phyloP scores from a whole-genome alignment of 2,113 vertebrate genomes.

The Tetraodon nigroviridis region DNA sequence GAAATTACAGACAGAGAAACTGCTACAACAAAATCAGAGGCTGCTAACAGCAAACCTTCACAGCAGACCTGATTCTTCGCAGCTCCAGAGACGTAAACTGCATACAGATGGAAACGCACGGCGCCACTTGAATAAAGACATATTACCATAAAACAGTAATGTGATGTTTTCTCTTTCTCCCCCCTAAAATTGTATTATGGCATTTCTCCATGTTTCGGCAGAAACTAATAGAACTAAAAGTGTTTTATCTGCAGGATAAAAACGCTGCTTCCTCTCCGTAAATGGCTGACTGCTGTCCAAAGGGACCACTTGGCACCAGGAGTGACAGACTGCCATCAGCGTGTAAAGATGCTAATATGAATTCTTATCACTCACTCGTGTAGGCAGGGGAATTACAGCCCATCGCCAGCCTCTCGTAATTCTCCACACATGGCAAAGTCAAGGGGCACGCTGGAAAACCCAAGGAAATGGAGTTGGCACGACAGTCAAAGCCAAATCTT shows the following conservation, averaged over 20 bases:
- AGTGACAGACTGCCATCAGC: constrained; percentile 69
- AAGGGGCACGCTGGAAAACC: constrained; percentile 59
- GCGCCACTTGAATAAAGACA: background rate
- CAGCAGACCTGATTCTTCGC: background rate
- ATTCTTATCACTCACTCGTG: constrained; percentile 70
- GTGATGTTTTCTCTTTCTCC: background rate
- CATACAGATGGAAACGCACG: background rate
- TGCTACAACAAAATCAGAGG: constrained; percentile 57
- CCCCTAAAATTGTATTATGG: background rate
- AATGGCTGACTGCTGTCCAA: constrained; percentile 55
- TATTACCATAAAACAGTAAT: background rate
- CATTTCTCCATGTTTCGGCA: constrained; percentile 19
- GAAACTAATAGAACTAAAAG: constrained; percentile 8
- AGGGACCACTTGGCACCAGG: constrained; percentile 67
- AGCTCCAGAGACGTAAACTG: constrained; percentile 1
- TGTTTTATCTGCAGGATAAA: constrained; percentile 26
- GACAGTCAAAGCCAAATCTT: constrained; percentile 44
- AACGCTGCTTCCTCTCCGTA: constrained; percentile 40
- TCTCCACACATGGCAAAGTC: constrained; percentile 68
- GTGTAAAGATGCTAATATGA: constrained; percentile 70
- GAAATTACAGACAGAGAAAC: constrained; percentile 66
- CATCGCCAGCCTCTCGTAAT: constrained; percentile 48
- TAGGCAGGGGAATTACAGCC: constrained; percentile 64
- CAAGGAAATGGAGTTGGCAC: constrained; percentile 65
- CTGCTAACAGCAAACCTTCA: constrained; percentile 40